phyloP scores from a whole-genome alignment of 2,113 vertebrate species.

The Rousettus leschenaultii region DNA sequence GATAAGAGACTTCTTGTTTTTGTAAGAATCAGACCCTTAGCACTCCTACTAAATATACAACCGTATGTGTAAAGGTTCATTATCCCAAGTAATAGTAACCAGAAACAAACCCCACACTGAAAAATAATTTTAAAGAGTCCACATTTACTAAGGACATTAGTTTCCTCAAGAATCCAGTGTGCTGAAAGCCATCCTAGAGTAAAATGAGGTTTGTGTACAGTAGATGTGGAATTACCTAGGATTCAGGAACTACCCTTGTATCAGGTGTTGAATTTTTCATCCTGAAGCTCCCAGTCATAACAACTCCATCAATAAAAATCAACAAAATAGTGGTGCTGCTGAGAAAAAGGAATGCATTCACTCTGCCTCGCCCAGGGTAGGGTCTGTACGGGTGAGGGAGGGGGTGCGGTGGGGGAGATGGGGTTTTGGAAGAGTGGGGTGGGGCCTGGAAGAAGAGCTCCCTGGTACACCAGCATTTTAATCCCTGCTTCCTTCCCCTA shows the following conservation, averaged over 20 bases:
- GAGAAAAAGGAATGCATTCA: background rate
- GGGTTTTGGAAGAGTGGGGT: background rate
- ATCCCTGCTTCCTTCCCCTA: background rate
- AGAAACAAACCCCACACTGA: background rate
- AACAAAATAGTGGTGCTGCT: background rate
- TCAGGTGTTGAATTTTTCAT: background rate
- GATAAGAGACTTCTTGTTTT: background rate
- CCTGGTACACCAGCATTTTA: too few species aligned
- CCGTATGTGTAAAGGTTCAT: background rate
- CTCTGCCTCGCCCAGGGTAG: background rate
- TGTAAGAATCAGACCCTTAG: background rate
- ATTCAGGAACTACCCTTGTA: background rate
- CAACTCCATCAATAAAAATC: background rate
- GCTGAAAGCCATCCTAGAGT: background rate
- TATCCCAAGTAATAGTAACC: background rate
- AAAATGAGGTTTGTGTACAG: background rate
- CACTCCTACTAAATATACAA: background rate
- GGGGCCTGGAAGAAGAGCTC: too few species aligned
- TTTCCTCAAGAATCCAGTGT: background rate
- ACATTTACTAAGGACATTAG: background rate
- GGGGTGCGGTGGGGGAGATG: too few species aligned
- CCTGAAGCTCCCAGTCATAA: background rate
- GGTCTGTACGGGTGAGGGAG: too few species aligned
- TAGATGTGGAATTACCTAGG: background rate
- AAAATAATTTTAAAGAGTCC: background rate